A percentile compares a stretch with the other conserved stretches of the same genome.
Conservation (phyloP, 53 echinoderm and acorn worm species). For the Hippasteria phrygiana region DNA sequence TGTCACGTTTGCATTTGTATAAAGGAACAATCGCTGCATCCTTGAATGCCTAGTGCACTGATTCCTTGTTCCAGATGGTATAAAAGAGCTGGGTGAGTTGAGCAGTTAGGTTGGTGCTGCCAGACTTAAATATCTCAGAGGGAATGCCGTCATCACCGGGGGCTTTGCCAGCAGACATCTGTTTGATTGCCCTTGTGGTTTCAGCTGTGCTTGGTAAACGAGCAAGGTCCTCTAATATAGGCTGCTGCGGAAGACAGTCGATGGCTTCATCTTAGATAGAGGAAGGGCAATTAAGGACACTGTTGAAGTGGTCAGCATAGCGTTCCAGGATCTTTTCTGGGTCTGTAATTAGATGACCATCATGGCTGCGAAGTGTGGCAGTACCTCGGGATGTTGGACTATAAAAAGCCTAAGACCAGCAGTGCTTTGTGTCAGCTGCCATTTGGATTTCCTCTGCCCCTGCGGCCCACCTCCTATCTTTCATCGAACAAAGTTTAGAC, state of each 20-base stretch:
- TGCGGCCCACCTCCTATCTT: background rate
- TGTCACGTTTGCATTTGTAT: conserved; percentile 25
- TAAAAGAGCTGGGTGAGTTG: background rate
- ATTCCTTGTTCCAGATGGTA: background rate
- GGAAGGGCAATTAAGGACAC: conserved; percentile 28
- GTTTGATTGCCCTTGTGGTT: background rate
- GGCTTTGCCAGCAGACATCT: conserved; percentile 18
- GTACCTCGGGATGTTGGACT: background rate
- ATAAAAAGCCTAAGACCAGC: background rate
- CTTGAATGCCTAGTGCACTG: background rate
- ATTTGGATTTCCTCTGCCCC: background rate
- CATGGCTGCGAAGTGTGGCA: background rate
- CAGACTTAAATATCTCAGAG: conserved; percentile 1
- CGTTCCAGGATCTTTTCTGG: conserved; percentile 6
- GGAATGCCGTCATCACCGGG: conserved; percentile 32
- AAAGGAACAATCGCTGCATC: background rate
- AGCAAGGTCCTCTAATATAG: background rate
- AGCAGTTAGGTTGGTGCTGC: background rate
- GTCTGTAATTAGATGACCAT: background rate
- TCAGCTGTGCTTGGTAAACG: background rate
- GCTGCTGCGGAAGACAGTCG: background rate
- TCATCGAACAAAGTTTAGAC: background rate
- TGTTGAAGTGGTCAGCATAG: conserved; percentile 24
- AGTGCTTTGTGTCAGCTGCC: background rate
- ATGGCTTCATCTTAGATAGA: background rate